phyloP scores from a whole-genome alignment of 2,113 vertebrate species.

The Cynoglossus semilaevis region DNA sequence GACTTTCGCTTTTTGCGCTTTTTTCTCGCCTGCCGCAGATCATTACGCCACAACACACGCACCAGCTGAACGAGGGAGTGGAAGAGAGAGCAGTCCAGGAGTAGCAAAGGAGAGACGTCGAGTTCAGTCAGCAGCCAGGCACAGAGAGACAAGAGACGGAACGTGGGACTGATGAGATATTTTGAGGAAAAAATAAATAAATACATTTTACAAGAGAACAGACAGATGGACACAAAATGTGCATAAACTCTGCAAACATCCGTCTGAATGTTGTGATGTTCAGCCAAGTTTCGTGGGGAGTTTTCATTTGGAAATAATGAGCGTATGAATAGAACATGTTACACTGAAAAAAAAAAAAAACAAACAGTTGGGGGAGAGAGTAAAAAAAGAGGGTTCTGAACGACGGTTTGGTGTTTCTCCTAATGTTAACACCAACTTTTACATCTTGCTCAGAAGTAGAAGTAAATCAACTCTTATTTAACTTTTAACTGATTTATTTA shows the following conservation, averaged over 20 bases:
- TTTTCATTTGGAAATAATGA: conserved; percentile 15
- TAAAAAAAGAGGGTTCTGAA: too few relatives aligned
- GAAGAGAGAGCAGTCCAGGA: neutral
- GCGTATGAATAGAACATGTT: conserved; percentile 15
- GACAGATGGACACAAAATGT: conserved; percentile 40
- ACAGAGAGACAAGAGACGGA: conserved; percentile 26
- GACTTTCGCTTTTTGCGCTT: neutral
- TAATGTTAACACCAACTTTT: too few relatives aligned
- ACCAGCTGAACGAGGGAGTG: conserved; percentile 1
- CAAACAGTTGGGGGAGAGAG: too few relatives aligned
- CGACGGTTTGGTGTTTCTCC: too few relatives aligned
- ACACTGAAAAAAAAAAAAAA: neutral
- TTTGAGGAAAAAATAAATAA: conserved; percentile 42
- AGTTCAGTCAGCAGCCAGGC: too few relatives aligned
- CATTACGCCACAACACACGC: conserved; percentile 7
- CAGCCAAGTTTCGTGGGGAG: conserved; percentile 23
- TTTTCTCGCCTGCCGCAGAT: conserved; percentile 4
- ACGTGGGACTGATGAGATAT: conserved; percentile 50
- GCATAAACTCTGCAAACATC: conserved; percentile 40
- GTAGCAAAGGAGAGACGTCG: too few relatives aligned
- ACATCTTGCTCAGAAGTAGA: too few relatives aligned
- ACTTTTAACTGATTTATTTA: too few relatives aligned
- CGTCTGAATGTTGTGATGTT: conserved; percentile 5
- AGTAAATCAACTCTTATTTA: too few relatives aligned
- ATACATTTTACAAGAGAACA: conserved; percentile 52